Base-by-base conservation (phyloP, 2,113 vertebrate genomes). In the Tychaedon coryphoeus region DNA sequence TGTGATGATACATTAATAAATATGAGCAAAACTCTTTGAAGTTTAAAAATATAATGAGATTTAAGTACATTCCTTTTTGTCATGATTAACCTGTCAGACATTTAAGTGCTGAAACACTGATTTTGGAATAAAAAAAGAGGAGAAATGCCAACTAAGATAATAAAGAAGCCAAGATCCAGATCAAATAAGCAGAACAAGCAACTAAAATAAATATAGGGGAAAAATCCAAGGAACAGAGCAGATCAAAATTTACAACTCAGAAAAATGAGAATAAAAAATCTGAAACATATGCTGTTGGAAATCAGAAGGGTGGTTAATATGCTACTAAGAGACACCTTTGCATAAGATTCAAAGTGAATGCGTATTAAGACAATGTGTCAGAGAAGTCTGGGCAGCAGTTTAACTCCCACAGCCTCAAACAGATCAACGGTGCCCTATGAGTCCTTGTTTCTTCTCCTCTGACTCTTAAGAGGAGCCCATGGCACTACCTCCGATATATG, bases 21-120 rank as follows among this genome's bases (percentile, higher is more conserved):
- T 96, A 96, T 90, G 93, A 96, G 87, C 25, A 82, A 91, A 93
- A 93, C 34, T 93, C 96, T 96, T 94, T 96, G 93, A 96, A 96
- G 95, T 84, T 93, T 24, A 87, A 92, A 95, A 96, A 87, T 72
- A 94, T 95, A 87, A 84, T 95, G 57, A 93, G 88, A 58, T 88
- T 93, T 95, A 93, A 81, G 93, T 78, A 36, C 85, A 78, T 93
- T 94, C 56, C 36, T 96, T 93, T 96, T 96, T 87, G 92, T 96
- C 73, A 29, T 75, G 77, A 75, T 96, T 96, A 96, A 94, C 73
- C 73, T 95, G 96, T 94, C 95, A 95, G 82, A 86, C 53, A 25
- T 56, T 78, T 92, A 97, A 91, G 75, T 86, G 36, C 80, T 81
- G 73, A 89, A 94, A 92, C 60, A 80, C 24, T 89, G 28, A 43